A percentile compares a stretch with the other conserved stretches of the same genome.
Conservation (phyloP, 2,888 invertebrate species). For the Achlya flavicornis region DNA sequence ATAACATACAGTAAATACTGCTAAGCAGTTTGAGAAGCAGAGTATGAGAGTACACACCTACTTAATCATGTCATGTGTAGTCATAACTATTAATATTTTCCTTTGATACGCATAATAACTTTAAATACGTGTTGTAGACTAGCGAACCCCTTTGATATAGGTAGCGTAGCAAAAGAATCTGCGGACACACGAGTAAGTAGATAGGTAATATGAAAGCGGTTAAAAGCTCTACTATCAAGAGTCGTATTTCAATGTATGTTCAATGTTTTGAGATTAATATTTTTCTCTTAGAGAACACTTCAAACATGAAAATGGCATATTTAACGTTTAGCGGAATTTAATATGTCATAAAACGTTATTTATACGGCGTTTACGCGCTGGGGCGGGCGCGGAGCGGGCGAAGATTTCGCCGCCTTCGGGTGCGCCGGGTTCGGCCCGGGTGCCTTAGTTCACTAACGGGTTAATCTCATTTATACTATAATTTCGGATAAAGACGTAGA, state of each 20-base stretch:
- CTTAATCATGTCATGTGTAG: no score
- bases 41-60: no score
- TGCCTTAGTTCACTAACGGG: slow-evolving; percentile 41
- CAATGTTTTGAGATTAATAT: slow-evolving; percentile 48
- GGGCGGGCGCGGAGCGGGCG: slow-evolving; percentile 33
- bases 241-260: slow-evolving; percentile 29
- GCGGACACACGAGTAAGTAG: neutral
- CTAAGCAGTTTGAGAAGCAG: no score
- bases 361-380: slow-evolving; percentile 68
- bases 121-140: neutral
- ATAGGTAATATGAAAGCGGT: neutral
- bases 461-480: slow-evolving; percentile 50
- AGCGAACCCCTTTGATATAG: neutral
- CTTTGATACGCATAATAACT: no score
- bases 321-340: slow-evolving; percentile 76
- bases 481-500: slow-evolving; percentile 30
- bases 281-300: slow-evolving; percentile 57
- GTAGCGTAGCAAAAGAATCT: neutral
- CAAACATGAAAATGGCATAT: slow-evolving; percentile 71
- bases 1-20: no score
- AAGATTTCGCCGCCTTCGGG: slow-evolving; percentile 58
- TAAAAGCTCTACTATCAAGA: slow-evolving; percentile 15
- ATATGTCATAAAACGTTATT: slow-evolving; percentile 79
- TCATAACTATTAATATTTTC: no score
- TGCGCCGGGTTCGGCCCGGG: slow-evolving; percentile 28